Percentiles rank a stretch among this genome's conserved stretches.
These are phyloP conservation scores for Drosophila simulans DNA, from an alignment of 1,140 invertebrate genomes.

Conservation along the genomic window DNA sequence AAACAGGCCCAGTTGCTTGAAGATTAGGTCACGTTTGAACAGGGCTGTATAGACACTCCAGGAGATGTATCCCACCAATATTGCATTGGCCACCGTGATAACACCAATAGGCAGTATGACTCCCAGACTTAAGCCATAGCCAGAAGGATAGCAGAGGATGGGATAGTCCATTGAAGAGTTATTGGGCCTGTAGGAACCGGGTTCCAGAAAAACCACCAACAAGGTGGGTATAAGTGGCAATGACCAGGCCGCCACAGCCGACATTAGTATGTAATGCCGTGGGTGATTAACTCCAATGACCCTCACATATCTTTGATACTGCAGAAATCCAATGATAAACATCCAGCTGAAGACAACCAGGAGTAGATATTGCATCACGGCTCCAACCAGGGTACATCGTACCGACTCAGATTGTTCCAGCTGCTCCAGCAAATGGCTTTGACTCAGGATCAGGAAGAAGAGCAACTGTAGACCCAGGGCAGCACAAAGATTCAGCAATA, in stretches of 20 bases:
- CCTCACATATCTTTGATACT: constrained; percentile 88
- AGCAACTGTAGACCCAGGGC: constrained; percentile 87
- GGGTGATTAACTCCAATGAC: constrained; percentile 86
- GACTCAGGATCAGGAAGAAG: constrained; percentile 80
- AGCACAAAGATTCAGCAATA: constrained; percentile 87
- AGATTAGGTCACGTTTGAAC: constrained; percentile 85
- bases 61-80: constrained; percentile 86
- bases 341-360: constrained; percentile 88
- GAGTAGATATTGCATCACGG: constrained; percentile 87
- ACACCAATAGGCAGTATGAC: constrained; percentile 86
- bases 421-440: constrained; percentile 50
- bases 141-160: constrained; percentile 87
- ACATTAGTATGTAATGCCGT: constrained; percentile 86
- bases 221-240: constrained; percentile 86
- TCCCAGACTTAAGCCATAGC: constrained; percentile 85
- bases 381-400: constrained; percentile 85
- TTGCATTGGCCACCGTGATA: constrained; percentile 86
- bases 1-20: constrained; percentile 86
- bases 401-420: constrained; percentile 28
- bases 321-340: constrained; percentile 88
- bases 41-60: constrained; percentile 85
- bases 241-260: constrained; percentile 86
- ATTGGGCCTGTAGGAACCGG: constrained; percentile 85
- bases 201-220: constrained; percentile 84
- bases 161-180: constrained; percentile 26